These are phyloP conservation scores for Mechanitis messenoides DNA, from an alignment of 2,888 invertebrate genomes.

Conservation along the genomic window DNA sequence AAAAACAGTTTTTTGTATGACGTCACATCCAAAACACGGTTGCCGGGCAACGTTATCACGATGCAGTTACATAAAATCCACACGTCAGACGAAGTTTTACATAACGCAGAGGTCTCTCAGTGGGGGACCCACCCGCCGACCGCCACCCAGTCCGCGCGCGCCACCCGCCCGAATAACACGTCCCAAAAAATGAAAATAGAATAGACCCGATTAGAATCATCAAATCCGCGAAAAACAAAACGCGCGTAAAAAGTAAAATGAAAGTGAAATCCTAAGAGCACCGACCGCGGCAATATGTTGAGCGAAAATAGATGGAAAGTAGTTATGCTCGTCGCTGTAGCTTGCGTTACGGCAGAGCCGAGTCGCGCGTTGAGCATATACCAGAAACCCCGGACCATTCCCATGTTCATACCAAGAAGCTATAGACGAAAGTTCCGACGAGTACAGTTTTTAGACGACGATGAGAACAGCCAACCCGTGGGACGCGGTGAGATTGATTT, in stretches of 20 bases:
- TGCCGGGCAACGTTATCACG: slow-evolving; percentile 37
- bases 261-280: slow-evolving; percentile 66
- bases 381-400: slow-evolving; percentile 50
- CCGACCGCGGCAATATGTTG: slow-evolving; percentile 70
- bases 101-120: slow-evolving; percentile 36
- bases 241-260: slow-evolving; percentile 46
- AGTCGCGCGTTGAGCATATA: slow-evolving; percentile 63
- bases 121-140: slow-evolving; percentile 29
- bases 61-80: slow-evolving; percentile 38
- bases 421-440: slow-evolving; percentile 44
- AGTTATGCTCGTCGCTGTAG: slow-evolving; percentile 57
- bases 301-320: slow-evolving; percentile 73
- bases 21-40: slow-evolving; percentile 33
- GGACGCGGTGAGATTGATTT: slow-evolving; percentile 67
- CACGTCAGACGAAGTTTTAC: slow-evolving; percentile 39
- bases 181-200: slow-evolving; percentile 37
- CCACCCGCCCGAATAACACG: slow-evolving; percentile 35
- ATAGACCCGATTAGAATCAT: slow-evolving; percentile 12
- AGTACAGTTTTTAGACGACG: slow-evolving; percentile 62
- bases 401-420: slow-evolving; percentile 62
- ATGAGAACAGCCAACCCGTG: slow-evolving; percentile 53
- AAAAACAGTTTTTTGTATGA: slow-evolving; percentile 17
- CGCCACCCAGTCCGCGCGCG: slow-evolving; percentile 37
- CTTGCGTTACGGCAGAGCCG: slow-evolving; percentile 57
- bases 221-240: slow-evolving; percentile 23